phyloP scores from a whole-genome alignment of 2,113 vertebrate species.

The Genyomyrus donnyi region DNA sequence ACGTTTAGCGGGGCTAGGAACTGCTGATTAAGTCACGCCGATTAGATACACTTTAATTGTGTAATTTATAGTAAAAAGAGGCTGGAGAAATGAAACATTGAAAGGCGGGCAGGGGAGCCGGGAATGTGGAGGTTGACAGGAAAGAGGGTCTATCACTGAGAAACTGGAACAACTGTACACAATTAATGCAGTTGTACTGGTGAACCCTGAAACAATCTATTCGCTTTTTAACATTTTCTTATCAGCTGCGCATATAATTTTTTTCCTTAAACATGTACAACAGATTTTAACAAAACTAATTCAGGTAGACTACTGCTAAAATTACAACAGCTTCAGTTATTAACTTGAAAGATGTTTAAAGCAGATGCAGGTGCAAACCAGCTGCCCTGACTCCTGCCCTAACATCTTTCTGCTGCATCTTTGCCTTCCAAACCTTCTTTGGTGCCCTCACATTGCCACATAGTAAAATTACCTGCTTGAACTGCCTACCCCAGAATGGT shows the following conservation, averaged over 20 bases:
- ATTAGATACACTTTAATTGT: conserved; percentile 13
- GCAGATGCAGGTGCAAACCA: background rate
- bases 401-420: background rate
- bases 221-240: background rate
- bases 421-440: background rate
- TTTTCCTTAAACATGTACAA: background rate
- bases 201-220: background rate
- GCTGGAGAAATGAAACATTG: background rate
- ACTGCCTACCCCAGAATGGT: background rate
- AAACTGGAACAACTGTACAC: background rate
- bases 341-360: background rate
- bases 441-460: background rate
- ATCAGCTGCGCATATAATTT: background rate
- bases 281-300: background rate
- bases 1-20: background rate
- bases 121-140: background rate
- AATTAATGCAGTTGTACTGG: background rate
- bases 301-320: background rate
- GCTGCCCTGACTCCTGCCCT: background rate
- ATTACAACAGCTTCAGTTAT: background rate
- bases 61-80: conserved; percentile 14
- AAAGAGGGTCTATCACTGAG: background rate
- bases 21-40: conserved; percentile 16
- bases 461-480: background rate
- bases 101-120: background rate